Evolutionary conservation across 1,140 invertebrate species (phyloP), one percentile per base, ranked within the genome.

Genomic region (Rhizoglyphus robini): DNA sequence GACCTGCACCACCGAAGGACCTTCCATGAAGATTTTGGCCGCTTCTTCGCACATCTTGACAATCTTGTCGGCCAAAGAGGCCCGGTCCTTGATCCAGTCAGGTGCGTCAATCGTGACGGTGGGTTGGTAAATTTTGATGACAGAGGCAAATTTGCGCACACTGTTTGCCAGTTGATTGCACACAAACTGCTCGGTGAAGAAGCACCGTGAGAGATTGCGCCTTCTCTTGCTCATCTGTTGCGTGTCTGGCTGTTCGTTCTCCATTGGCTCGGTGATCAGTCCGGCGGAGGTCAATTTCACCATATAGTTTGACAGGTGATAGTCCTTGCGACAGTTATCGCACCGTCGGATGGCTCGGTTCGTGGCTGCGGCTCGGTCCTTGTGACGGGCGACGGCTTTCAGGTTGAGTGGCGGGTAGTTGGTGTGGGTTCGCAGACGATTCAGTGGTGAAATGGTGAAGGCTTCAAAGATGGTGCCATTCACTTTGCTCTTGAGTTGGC

Each of bases 11-110:
- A 72, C 54, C n/a, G 70, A 58, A n/a, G 68, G 66, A 47, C 71
- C 71, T 38, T 68, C 54, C 15, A 18, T 70, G 8, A 77, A 63
- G n/a, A 77, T 60, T 30, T 72, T 70, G 51, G 66, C 29, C 54
- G 2, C 25, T 34, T 58, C 2, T 18, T 58, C 5, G 20, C 51
- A 54, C 8, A 58, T 29, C 5, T 34, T 2, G 15, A 58, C 15
- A 13, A 58, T 58, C 2, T 18, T 1, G 2, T 34, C 5, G n/a
- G 29, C 25, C n/a, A 18, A 58, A 2, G 18, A 15, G 15, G 15
- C 41, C 41, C 41, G 15, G 15, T 23, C 41, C 23, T 15, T 23
- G 15, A 15, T 23, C 41, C 23, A 15, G 15, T 46, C 41, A 23
- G 15, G 15, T 15, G 41, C 41, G 41, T 15, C 41, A 15, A 23